A percentile compares a stretch with the other conserved stretches of the same genome.
phyloP scores from a whole-genome alignment of 2,113 vertebrate species.

The Chunga burmeisteri region DNA sequence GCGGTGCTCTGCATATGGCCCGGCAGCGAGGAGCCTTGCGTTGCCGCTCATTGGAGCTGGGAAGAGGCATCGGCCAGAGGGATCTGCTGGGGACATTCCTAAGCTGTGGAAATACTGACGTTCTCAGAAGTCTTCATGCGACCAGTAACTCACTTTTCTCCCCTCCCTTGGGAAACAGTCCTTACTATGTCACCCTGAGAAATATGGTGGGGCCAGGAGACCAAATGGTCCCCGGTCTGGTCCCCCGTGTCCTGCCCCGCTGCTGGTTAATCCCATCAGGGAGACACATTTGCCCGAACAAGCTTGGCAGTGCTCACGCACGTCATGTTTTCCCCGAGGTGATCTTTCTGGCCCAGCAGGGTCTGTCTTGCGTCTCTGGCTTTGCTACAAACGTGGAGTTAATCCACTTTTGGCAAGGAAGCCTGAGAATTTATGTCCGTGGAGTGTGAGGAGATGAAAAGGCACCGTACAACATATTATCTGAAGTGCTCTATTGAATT shows the following conservation, averaged over 20 bases:
- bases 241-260: background rate
- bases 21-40: fast-evolving
- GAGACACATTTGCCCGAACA: background rate
- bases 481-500: conserved; percentile 40
- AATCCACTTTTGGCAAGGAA: conserved; percentile 19
- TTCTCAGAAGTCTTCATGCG: background rate
- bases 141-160: background rate
- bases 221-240: background rate
- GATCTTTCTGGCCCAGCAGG: background rate
- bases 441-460: conserved; percentile 46
- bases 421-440: background rate
- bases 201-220: background rate
- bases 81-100: background rate
- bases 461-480: background rate
- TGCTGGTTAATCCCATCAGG: background rate
- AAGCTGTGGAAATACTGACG: background rate
- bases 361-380: conserved; percentile 21
- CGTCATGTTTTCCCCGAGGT: background rate
- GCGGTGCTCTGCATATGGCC: fast-evolving
- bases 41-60: background rate
- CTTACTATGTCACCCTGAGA: background rate
- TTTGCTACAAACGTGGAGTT: background rate
- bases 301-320: background rate
- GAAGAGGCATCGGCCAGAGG: background rate
- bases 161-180: background rate